Evolutionary conservation across 2,888 invertebrate genomes (phyloP), one percentile per base, ranked within the genome.

Genomic region (Sphecodes monilicornis): DNA sequence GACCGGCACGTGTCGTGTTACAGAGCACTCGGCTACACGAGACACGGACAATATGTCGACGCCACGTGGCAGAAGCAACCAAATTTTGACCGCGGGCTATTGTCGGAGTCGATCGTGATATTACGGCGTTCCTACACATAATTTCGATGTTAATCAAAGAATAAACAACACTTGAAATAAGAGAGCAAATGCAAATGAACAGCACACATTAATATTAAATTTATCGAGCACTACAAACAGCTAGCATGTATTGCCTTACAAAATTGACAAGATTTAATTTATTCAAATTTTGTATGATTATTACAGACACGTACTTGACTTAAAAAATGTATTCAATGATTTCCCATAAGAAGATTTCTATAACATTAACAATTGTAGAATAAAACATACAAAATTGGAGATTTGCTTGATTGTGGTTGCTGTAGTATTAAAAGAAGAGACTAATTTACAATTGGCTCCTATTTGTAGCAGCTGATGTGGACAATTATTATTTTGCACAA

Each of bases 1-100:
- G 84, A 68, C 54, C 50, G 93, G 90, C 94, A 93, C 94, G 94
- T 94, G 94, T 94, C 94, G 85, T 91, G 90, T 94, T 94, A 94
- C 94, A 92, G 82, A 88, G 76, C 89, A 90, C 90, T 91, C 90
- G 88, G 83, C 57, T 86, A 84, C 78, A 85, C 88, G 87, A 89
- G 91, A 91, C 91, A 82, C 85, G 90, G 80, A 86, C 93, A 94
- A 94, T 94, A 93, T 94, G 93, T 91, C 78, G 76, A 78, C 66
- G 92, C 89, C 94, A 94, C 94, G 94, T 92, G 94, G 81, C 92
- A 85, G 29, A 54, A 77, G 84, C 79, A 89, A 86, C 88, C 72
- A 74, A 73, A 84, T 89, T 85, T 85, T 84, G 78, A 88, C 84
- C 81, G 79, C 72, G n/a, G 26, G 26, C 26, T 36, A n/a, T 32